These are phyloP conservation scores for Alces alces DNA, from an alignment of 2,113 vertebrate species.

Conservation along the genomic window DNA sequence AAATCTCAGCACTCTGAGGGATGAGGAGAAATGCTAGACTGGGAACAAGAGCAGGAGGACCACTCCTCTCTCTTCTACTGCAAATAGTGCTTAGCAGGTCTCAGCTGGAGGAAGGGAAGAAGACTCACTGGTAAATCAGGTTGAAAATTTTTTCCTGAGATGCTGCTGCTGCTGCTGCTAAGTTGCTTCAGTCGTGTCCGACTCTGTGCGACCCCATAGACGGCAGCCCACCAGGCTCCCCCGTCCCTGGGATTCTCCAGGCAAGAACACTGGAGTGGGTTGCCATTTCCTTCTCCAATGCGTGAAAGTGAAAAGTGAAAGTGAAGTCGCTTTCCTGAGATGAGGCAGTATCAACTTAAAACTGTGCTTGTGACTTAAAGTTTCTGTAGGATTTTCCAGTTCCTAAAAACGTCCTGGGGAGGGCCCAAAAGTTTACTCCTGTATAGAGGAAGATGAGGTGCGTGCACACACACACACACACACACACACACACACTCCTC, in stretches of 20 bases:
- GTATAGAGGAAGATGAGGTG: neutral
- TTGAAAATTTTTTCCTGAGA: neutral
- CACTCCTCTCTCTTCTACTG: neutral
- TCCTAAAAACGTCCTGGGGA: neutral
- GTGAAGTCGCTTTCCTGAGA: neutral
- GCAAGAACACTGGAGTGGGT: too few relatives aligned
- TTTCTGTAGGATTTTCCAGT: neutral
- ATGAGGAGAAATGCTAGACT: neutral
- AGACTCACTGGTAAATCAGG: neutral
- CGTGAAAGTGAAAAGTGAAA: too few relatives aligned
- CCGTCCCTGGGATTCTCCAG: too few relatives aligned
- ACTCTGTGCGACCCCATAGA: too few relatives aligned
- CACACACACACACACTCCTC: neutral
- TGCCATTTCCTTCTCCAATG: too few relatives aligned
- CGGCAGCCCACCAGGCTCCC: too few relatives aligned
- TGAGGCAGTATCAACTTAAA: neutral
- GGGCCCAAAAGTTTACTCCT: neutral
- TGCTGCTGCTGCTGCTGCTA: too few relatives aligned
- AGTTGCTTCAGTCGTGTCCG: too few relatives aligned
- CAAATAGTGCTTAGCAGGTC: neutral
- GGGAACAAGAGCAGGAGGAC: neutral
- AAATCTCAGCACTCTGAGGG: neutral
- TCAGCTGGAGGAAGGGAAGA: neutral
- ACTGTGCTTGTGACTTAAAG: neutral
- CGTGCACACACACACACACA: fast-evolving